Percentiles rank a stretch among this genome's conserved stretches.
Evolutionary conservation across 2,113 vertebrate genomes (phyloP).

Genomic region (Prunella himalayana): DNA sequence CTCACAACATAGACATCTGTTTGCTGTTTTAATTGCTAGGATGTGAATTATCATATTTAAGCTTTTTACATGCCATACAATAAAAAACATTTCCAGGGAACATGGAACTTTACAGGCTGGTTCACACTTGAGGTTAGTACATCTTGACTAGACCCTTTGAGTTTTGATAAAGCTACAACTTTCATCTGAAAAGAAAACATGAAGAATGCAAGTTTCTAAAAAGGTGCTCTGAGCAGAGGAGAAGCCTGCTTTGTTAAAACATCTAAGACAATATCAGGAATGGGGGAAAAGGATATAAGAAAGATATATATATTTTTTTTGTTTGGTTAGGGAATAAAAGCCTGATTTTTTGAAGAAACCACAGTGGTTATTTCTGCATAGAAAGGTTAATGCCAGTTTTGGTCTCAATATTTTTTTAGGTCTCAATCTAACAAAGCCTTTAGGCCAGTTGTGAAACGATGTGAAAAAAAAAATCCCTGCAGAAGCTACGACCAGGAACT

Average conservation of each 20-base stretch:
- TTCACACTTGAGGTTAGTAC: background rate
- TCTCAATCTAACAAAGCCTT: background rate
- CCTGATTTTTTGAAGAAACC: background rate
- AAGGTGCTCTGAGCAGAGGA: background rate
- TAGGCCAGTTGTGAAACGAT: background rate
- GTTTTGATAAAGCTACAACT: background rate
- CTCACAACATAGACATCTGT: background rate
- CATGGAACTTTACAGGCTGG: background rate
- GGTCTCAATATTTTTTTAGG: background rate
- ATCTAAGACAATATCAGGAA: background rate
- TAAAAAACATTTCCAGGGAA: background rate
- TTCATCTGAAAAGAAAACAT: slow-evolving; percentile 5
- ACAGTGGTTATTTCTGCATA: background rate
- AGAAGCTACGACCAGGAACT: background rate
- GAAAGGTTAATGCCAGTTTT: background rate
- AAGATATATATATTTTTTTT: background rate
- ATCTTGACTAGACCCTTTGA: background rate
- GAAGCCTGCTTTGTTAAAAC: background rate
- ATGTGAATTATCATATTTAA: background rate
- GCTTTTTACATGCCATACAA: background rate
- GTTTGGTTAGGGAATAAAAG: background rate
- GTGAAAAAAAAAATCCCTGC: background rate
- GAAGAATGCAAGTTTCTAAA: background rate
- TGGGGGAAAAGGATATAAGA: background rate
- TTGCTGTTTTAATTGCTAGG: background rate